Evolutionary conservation across 1,140 invertebrate species (phyloP).

Genomic region (Penaeus chinensis): DNA sequence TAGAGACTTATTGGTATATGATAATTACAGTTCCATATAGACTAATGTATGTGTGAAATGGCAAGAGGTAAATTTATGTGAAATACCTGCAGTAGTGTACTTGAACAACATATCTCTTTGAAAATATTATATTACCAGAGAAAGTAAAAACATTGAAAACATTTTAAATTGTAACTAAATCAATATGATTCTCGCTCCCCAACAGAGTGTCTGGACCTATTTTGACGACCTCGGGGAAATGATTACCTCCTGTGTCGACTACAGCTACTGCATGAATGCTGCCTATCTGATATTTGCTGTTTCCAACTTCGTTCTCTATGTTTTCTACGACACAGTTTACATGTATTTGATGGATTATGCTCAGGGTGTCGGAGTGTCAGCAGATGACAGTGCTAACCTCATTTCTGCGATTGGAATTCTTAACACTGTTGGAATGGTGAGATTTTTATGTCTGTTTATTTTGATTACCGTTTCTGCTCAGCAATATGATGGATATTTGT

Average conservation of each 20-base stretch:
- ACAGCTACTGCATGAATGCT: slow-evolving; percentile 81
- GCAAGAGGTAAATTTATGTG: no score
- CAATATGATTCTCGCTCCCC: slow-evolving; percentile 56
- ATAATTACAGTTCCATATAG: no score
- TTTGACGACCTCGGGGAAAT: slow-evolving; percentile 82
- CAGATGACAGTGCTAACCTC: slow-evolving; percentile 81
- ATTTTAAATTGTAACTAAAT: no score
- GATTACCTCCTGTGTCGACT: slow-evolving; percentile 81
- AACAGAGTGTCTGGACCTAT: slow-evolving; percentile 78
- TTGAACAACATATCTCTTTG: no score
- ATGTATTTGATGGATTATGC: slow-evolving; percentile 85
- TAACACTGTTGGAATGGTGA: slow-evolving; percentile 87
- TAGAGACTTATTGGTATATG: no score
- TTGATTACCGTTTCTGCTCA: not conserved
- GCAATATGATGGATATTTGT: no score
- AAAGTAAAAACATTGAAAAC: no score
- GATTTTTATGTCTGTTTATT: slow-evolving; percentile 59
- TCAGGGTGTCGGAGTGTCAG: slow-evolving; percentile 77
- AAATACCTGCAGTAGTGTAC: no score
- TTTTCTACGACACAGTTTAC: slow-evolving; percentile 87
- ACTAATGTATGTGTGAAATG: no score
- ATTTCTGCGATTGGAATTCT: slow-evolving; percentile 87
- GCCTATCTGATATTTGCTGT: slow-evolving; percentile 83
- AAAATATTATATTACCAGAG: no score
- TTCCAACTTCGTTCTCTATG: slow-evolving; percentile 87